A percentile compares a stretch with the other conserved stretches of the same genome.
These are phyloP conservation scores for Folsomia manolachei DNA, from an alignment of 2,888 invertebrate species.

Conservation along the genomic window DNA sequence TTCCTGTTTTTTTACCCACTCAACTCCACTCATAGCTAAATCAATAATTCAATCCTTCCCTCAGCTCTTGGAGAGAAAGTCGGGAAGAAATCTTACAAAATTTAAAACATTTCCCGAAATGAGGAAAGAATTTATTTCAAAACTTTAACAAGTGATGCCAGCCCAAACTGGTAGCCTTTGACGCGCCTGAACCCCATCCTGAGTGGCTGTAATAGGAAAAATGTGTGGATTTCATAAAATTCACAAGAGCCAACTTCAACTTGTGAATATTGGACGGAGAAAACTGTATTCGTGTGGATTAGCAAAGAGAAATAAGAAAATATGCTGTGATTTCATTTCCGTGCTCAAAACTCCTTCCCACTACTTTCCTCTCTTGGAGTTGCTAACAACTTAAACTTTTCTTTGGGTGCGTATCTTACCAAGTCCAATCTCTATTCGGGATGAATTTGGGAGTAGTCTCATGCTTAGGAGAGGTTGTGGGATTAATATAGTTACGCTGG, in stretches of 20 bases:
- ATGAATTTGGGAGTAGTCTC: neutral
- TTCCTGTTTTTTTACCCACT: neutral
- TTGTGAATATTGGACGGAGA: neutral
- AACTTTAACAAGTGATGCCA: neutral
- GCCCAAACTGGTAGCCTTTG: neutral
- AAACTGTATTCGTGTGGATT: neutral
- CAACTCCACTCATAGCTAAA: neutral
- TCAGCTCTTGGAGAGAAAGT: neutral
- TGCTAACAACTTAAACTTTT: constrained; percentile 9
- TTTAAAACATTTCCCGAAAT: neutral
- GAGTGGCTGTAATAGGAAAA: neutral
- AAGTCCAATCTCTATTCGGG: neutral
- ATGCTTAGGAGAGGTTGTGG: neutral
- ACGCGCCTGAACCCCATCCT: no score
- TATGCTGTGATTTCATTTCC: constrained; percentile 11
- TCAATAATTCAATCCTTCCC: neutral
- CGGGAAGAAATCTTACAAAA: neutral
- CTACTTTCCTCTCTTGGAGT: neutral
- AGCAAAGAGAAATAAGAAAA: neutral
- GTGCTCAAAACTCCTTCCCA: neutral
- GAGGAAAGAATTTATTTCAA: neutral
- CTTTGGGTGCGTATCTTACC: neutral
- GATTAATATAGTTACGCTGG: neutral
- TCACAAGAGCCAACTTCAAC: neutral
- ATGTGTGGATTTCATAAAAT: neutral